A percentile compares a stretch with the other conserved stretches of the same genome.
phyloP scores from a whole-genome alignment of 2,797 vertebrate genomes.

The Semaprochilodus insignis region DNA sequence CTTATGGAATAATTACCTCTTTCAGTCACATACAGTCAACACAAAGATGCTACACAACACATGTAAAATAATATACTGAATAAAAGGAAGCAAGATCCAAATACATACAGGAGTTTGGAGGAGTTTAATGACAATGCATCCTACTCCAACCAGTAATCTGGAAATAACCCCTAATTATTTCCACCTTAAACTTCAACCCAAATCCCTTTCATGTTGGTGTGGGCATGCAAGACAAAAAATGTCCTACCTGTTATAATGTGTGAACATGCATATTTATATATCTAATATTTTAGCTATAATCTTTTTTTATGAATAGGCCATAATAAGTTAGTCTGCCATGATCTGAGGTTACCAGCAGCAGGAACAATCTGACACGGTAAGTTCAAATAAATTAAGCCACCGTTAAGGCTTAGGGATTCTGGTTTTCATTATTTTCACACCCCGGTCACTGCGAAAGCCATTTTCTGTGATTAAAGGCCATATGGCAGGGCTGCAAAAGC shows the following conservation, averaged over 20 bases:
- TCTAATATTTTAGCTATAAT: conserved; percentile 2
- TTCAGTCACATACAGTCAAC: background rate
- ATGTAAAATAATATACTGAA: background rate
- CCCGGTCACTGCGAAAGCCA: conserved; percentile 65
- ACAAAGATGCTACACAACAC: background rate
- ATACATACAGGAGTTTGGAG: background rate
- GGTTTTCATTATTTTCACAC: conserved; percentile 73
- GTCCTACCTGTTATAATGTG: conserved; percentile 1
- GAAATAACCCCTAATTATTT: conserved; percentile 22
- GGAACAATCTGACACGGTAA: conserved; percentile 66
- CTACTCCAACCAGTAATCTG: background rate
- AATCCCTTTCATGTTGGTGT: background rate
- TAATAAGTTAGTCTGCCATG: conserved; percentile 56
- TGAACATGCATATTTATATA: conserved; percentile 5
- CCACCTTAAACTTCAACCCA: background rate
- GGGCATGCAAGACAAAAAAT: conserved; percentile 5
- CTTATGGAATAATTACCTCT: background rate
- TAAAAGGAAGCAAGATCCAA: background rate
- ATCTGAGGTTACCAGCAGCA: conserved; percentile 62
- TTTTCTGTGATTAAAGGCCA: conserved; percentile 62
- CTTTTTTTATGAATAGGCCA: conserved; percentile 31
- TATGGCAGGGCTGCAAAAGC: conserved; percentile 65
- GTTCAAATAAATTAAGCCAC: conserved; percentile 68
- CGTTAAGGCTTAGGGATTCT: conserved; percentile 57
- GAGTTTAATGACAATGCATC: background rate